Base-by-base conservation (phyloP, 2,888 invertebrate species). In the Epistrophe eligans region DNA sequence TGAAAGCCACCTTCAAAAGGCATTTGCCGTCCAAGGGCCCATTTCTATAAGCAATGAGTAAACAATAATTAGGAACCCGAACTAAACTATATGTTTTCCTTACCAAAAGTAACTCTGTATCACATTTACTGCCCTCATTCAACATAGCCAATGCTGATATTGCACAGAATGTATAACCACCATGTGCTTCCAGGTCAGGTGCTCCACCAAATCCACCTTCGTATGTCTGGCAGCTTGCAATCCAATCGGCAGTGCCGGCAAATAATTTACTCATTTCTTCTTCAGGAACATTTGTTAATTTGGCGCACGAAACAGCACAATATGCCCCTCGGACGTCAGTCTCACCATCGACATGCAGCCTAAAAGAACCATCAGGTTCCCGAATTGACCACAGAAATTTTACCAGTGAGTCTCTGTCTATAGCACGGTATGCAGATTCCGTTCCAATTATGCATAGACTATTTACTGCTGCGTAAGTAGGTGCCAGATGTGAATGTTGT, bases 91-190 rank as follows among this genome's bases (percentile, higher is more conserved):
- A 2, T 1, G 4, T 2, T 35, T 1, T 38, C 90, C 90, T 90
- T 93, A 95, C 95, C 91, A 97, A 92, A 77, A 99, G 93, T 8
- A 96, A 94, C 91, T 91, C 89, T n/a, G 89, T 90, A 88, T 92
- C 89, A 88, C 92, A 92, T 87, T 92, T 92, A 19, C 90, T 88
- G 0, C 91, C 92, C 64, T 92, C 91, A 82, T 92, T 90, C 0
- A 99, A 94, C 82, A 99, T 93, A 4, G 97, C 95, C 58, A 99
- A 94, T 1, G 98, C 95, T 72, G 99, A 98, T 87, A 99, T 95
- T 0, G 98, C 99, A 94, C 99, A 99, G 93, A 98, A 99, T 1
- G 99, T 96, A 93, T 99, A 99, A n/a, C 99, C 99, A 3, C 99
- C 99, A 93, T 99, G 99, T 8, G 99, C 99, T 93, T 99, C 99